These are phyloP conservation scores for Chaetops frenatus DNA, from an alignment of 2,113 vertebrate genomes.

Conservation along the genomic window DNA sequence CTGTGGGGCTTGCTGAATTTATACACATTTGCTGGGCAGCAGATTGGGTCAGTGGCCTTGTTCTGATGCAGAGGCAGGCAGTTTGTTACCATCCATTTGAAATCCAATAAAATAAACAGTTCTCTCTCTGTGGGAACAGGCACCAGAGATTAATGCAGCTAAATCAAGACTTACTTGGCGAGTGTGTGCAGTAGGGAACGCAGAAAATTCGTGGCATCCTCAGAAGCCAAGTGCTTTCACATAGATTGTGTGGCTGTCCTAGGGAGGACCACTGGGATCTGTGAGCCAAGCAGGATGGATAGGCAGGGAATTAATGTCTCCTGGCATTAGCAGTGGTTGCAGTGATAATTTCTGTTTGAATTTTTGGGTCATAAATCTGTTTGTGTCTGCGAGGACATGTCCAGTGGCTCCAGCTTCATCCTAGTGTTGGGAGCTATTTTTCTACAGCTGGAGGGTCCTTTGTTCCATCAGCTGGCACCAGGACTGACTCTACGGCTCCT, in stretches of 20 bases:
- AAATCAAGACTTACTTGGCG: neutral
- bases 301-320: neutral
- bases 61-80: neutral
- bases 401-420: constrained; percentile 17
- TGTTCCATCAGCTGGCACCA: neutral
- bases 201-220: neutral
- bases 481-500: neutral
- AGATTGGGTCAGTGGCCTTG: neutral
- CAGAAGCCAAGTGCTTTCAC: neutral
- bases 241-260: neutral
- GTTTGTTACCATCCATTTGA: neutral
- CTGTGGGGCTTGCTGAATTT: neutral
- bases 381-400: neutral
- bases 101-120: neutral
- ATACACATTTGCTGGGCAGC: neutral
- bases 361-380: constrained; percentile 5
- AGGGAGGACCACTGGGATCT: neutral
- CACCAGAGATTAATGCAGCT: neutral
- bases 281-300: neutral
- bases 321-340: neutral
- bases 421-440: neutral
- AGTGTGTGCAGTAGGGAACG: neutral
- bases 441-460: neutral
- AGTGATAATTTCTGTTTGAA: neutral
- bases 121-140: neutral